phyloP scores from a whole-genome alignment of 2,113 vertebrate species.

The Formicarius rufipectus region DNA sequence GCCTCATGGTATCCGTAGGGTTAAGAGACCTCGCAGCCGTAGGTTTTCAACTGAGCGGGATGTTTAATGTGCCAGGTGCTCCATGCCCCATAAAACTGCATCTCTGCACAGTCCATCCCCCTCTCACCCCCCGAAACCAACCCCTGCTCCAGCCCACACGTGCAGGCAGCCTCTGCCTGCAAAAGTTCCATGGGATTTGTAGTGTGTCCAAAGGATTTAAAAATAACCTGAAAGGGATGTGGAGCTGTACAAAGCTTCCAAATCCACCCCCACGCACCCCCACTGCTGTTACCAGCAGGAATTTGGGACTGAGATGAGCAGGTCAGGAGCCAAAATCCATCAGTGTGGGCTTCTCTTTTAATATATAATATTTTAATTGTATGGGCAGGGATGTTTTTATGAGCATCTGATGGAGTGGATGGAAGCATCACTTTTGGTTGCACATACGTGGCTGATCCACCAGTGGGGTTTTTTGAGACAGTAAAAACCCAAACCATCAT shows the following conservation, averaged over 20 bases:
- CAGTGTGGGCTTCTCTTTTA: background rate
- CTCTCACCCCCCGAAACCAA: background rate
- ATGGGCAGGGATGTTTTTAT: fast-evolving
- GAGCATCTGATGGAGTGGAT: background rate
- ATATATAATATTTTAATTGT: background rate
- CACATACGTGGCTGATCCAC: background rate
- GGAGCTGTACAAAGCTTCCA: background rate
- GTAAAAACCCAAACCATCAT: background rate
- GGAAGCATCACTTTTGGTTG: background rate
- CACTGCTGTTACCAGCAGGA: background rate
- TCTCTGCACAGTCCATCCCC: background rate
- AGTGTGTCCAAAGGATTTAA: background rate
- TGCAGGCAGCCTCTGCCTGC: background rate
- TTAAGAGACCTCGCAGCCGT: background rate
- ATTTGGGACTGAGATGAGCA: background rate
- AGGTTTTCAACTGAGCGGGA: background rate
- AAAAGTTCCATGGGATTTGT: background rate
- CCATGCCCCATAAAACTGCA: background rate
- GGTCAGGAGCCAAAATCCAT: background rate
- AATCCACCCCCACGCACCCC: background rate
- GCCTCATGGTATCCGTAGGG: background rate
- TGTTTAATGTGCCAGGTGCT: constrained; percentile 24
- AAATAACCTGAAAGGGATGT: constrained; percentile 6
- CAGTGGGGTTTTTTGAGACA: background rate
- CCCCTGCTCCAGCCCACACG: background rate